These are phyloP conservation scores for Nebria ingens DNA, from an alignment of 1,140 invertebrate species.

Conservation along the genomic window DNA sequence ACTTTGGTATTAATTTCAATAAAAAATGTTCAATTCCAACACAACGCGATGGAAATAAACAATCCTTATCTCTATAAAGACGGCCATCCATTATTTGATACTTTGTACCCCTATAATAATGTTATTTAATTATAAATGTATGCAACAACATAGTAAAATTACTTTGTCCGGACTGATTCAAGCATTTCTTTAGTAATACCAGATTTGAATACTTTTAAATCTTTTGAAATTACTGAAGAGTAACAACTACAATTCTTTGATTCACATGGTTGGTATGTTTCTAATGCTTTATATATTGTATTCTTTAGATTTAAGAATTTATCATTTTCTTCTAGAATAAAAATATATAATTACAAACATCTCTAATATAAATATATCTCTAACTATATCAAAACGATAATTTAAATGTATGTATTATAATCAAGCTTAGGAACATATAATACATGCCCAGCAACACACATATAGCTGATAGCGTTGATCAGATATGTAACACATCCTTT, in stretches of 20 bases:
- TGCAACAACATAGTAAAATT: conserved; percentile 24
- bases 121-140: conserved; percentile 4
- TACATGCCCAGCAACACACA: too few species aligned
- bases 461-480: too few species aligned
- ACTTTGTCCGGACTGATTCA: conserved; percentile 45
- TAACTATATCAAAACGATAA: too few species aligned
- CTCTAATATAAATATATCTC: too few species aligned
- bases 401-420: too few species aligned
- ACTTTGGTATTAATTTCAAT: conserved; percentile 45
- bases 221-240: conserved; percentile 49
- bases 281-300: conserved; percentile 33
- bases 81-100: conserved; percentile 79
- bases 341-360: not conserved
- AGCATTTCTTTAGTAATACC: conserved; percentile 59
- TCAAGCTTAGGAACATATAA: too few species aligned
- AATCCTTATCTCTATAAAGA: conserved; percentile 72
- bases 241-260: conserved; percentile 49
- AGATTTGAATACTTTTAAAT: conserved; percentile 58
- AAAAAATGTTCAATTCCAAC: conserved; percentile 87
- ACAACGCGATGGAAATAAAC: conserved; percentile 87
- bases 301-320: conserved; percentile 30
- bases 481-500: too few species aligned
- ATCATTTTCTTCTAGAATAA: conserved; percentile 35
- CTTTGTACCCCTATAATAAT: conserved; percentile 50
- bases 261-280: conserved; percentile 37